Conservation (phyloP, 1,140 invertebrate genomes). For the Psix sp. region DNA sequence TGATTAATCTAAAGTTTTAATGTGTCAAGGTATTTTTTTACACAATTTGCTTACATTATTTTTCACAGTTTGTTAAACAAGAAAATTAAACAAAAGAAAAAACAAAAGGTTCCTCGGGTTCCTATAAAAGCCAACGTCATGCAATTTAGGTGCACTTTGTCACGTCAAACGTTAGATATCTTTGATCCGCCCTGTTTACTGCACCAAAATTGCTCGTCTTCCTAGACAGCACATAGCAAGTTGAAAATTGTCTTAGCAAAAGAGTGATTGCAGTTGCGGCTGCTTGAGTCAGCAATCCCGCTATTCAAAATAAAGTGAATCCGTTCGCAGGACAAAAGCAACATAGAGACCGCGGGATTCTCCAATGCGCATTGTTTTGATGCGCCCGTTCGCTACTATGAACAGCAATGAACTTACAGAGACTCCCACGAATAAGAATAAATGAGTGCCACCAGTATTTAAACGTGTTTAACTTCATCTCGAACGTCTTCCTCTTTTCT, state of each 20-base stretch:
- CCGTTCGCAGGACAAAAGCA: constrained; percentile 46
- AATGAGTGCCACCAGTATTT: constrained; percentile 36
- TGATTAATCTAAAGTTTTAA: too few relatives aligned
- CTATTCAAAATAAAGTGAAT: constrained; percentile 56
- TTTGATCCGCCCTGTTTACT: constrained; percentile 6
- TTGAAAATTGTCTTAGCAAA: constrained; percentile 22
- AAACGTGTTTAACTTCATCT: constrained; percentile 26
- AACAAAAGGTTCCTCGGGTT: too few relatives aligned
- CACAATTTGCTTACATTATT: too few relatives aligned
- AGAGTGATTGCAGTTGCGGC: constrained; percentile 26
- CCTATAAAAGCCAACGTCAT: too few relatives aligned
- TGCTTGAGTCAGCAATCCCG: constrained; percentile 37
- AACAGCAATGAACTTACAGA: constrained; percentile 54
- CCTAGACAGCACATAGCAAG: background rate
- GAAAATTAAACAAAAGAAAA: too few relatives aligned
- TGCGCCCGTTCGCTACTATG: constrained; percentile 43
- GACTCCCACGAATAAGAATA: constrained; percentile 52
- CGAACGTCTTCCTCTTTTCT: constrained; percentile 1
- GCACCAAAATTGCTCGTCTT: constrained; percentile 2
- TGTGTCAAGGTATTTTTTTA: too few relatives aligned
- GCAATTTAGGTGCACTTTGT: background rate
- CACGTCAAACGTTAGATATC: constrained; percentile 2
- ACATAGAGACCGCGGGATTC: constrained; percentile 47
- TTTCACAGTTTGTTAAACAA: too few relatives aligned
- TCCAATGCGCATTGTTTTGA: constrained; percentile 61